Conservation (phyloP, 2,113 vertebrate genomes). For the Dasyprocta punctata region DNA sequence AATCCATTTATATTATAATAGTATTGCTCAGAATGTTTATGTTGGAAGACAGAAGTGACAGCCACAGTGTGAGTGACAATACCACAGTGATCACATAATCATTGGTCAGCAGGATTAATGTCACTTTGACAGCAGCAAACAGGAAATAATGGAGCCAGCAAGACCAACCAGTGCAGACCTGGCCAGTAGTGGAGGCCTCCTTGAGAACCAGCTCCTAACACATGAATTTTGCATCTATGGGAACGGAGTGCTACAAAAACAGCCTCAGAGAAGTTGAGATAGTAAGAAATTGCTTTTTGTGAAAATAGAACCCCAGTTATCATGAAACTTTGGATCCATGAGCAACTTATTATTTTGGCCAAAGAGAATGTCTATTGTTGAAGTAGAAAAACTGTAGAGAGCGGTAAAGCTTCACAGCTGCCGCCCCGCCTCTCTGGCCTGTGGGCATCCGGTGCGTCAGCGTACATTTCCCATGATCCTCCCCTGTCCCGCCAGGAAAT, state of each 20-base stretch:
- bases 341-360: not conserved
- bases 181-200: not conserved
- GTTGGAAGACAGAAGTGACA: not conserved
- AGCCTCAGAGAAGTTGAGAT: too few species aligned
- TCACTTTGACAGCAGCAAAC: not conserved
- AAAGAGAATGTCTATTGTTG: not conserved
- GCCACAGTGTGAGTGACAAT: not conserved
- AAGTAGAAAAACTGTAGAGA: too few species aligned
- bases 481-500: too few species aligned
- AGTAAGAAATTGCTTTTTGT: not conserved
- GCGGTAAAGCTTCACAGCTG: too few species aligned
- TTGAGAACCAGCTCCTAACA: not conserved
- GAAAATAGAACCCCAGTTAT: not conserved
- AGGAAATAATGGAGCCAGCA: not conserved
- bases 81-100: not conserved
- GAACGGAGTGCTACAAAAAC: not conserved
- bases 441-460: too few species aligned
- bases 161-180: not conserved
- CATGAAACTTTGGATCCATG: not conserved
- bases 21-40: not conserved
- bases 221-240: not conserved
- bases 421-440: too few species aligned
- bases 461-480: too few species aligned
- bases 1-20: not conserved
- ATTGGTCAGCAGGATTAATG: not conserved